These are phyloP conservation scores for Horisme vitalbata DNA, from an alignment of 2,888 invertebrate genomes.

Conservation along the genomic window DNA sequence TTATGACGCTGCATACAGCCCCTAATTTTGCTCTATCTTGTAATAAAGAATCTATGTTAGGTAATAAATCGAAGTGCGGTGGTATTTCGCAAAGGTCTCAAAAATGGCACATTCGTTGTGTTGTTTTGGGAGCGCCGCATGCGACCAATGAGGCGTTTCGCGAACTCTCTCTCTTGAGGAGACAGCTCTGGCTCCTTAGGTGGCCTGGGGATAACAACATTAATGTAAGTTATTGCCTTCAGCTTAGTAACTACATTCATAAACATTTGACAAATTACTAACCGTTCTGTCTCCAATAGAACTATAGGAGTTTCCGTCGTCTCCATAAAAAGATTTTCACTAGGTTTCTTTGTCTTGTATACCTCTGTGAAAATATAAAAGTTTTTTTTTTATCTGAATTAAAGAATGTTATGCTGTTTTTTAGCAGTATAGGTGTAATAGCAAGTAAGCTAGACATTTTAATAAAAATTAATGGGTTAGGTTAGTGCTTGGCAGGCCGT, in stretches of 20 bases:
- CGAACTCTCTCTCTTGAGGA: conserved; percentile 61
- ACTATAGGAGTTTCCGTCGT: conserved; percentile 55
- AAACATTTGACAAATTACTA: neutral
- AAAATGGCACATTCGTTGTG: conserved; percentile 48
- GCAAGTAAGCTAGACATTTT: no score
- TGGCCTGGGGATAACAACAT: conserved; percentile 46
- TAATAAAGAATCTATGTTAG: neutral
- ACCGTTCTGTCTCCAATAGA: conserved; percentile 69
- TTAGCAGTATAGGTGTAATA: no score
- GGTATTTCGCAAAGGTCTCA: conserved; percentile 51
- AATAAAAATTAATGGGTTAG: no score
- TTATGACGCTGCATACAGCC: no score
- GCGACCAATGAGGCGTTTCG: conserved; percentile 63
- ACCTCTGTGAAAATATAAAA: conserved; percentile 58
- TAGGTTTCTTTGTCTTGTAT: conserved; percentile 55
- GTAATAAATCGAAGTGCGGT: conserved; percentile 21
- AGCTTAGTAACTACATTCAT: no score
- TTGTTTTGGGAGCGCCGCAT: conserved; percentile 61
- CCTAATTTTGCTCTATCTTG: no score
- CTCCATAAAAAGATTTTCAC: conserved; percentile 54
- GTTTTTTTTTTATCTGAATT: no score
- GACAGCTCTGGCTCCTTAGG: conserved; percentile 58
- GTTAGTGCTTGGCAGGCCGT: no score
- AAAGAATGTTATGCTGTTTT: no score
- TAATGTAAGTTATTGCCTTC: no score